Evolutionary conservation across 2,113 vertebrate species (phyloP).

Genomic region (Pipra filicauda): DNA sequence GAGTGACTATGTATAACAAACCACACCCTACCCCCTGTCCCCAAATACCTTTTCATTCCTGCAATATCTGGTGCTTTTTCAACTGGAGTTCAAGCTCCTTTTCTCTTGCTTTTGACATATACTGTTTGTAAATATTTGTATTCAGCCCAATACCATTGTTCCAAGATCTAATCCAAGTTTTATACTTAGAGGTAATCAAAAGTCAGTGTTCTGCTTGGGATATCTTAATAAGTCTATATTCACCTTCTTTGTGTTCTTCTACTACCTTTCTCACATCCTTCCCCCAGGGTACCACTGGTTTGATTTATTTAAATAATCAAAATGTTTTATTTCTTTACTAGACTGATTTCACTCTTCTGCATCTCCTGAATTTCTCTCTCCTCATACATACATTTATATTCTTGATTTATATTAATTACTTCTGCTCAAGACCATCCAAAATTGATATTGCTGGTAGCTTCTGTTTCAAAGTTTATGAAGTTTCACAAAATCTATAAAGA

Average conservation of each 20-base stretch:
- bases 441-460: background rate
- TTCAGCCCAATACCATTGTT: background rate
- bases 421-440: background rate
- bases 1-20: background rate
- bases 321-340: background rate
- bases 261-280: background rate
- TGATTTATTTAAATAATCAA: background rate
- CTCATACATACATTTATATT: background rate
- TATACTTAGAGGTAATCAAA: background rate
- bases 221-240: background rate
- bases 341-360: background rate
- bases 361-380: background rate
- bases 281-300: background rate
- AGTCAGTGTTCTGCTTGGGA: background rate
- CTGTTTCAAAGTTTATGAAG: background rate
- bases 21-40: rapidly evolving
- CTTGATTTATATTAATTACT: background rate
- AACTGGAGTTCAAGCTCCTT: background rate
- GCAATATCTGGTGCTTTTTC: background rate
- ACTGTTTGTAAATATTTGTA: background rate
- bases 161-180: background rate
- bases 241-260: background rate
- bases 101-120: background rate
- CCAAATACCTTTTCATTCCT: background rate
- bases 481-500: background rate